These are phyloP conservation scores for Cheilosia impressa DNA, from an alignment of 2,888 invertebrate genomes.

Conservation along the genomic window DNA sequence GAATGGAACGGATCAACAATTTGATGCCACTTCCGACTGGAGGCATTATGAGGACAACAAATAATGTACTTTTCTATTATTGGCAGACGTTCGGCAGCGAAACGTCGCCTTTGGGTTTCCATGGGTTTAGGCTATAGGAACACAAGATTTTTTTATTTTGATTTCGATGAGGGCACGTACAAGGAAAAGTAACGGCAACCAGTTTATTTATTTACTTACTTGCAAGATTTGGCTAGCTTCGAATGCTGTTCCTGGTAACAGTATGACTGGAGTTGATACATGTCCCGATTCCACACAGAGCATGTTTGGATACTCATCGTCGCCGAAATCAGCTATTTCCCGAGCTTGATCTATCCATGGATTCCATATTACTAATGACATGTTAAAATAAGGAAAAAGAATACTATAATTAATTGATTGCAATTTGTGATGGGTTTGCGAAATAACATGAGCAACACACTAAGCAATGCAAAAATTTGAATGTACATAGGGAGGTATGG, in stretches of 20 bases:
- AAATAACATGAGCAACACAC: neutral
- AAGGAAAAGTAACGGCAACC: no score
- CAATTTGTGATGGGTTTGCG: neutral
- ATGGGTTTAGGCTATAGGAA: no score
- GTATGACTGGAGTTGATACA: slow-evolving; percentile 93
- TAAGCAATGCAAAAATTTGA: neutral
- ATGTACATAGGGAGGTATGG: neutral
- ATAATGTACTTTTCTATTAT: no score
- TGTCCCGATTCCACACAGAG: slow-evolving; percentile 97
- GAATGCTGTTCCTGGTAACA: slow-evolving; percentile 95
- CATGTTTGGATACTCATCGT: slow-evolving; percentile 98
- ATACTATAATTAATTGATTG: neutral
- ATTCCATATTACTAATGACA: slow-evolving; percentile 93
- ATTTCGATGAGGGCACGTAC: no score
- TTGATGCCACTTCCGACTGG: no score
- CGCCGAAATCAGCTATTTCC: slow-evolving; percentile 97
- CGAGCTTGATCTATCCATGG: slow-evolving; percentile 97
- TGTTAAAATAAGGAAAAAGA: slow-evolving; percentile 24
- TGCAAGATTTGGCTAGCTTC: slow-evolving; percentile 96
- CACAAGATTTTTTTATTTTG: no score
- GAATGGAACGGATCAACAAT: no score
- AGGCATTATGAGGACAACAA: no score
- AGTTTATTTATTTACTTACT: slow-evolving; percentile 83
- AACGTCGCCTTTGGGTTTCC: no score
- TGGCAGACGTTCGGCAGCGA: no score